phyloP scores from a whole-genome alignment of 2,113 vertebrate species.

The Apodemus sylvaticus region DNA sequence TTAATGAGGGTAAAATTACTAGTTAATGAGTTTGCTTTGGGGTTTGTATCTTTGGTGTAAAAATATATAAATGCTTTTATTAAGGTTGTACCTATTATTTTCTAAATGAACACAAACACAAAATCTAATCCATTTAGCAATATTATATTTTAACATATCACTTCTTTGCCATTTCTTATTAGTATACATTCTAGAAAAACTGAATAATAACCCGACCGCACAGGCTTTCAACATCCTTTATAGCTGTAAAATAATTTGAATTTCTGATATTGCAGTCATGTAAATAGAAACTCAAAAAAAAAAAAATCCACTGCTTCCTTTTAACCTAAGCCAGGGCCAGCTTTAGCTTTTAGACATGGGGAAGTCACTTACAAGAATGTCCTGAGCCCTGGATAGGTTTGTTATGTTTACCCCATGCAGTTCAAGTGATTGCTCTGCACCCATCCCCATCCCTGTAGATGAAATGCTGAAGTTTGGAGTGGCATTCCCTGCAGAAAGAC shows the following conservation, averaged over 20 bases:
- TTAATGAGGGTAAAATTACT: conserved; percentile 92
- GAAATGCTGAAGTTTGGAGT: conserved; percentile 16
- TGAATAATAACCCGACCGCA: conserved; percentile 78
- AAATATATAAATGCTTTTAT: conserved; percentile 90
- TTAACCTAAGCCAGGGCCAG: conserved; percentile 53
- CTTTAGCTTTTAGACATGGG: not conserved
- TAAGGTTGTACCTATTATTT: conserved; percentile 89
- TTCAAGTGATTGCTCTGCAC: not conserved
- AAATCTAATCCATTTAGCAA: conserved; percentile 87
- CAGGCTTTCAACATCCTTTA: conserved; percentile 76
- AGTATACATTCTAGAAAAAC: conserved; percentile 81
- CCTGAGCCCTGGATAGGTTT: not conserved
- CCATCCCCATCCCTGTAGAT: not conserved
- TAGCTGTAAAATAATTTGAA: conserved; percentile 73
- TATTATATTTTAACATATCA: conserved; percentile 86
- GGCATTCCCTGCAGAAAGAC: not conserved
- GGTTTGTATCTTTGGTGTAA: conserved; percentile 87
- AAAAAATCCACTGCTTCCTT: conserved; percentile 60
- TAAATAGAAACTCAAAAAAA: conserved; percentile 72
- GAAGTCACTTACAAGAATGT: conserved; percentile 1
- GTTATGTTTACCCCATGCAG: not conserved
- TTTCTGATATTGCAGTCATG: conserved; percentile 66
- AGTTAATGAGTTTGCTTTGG: conserved; percentile 93
- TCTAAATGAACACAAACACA: conserved; percentile 87
- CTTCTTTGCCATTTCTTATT: conserved; percentile 82